These are phyloP conservation scores for Myotis daubentonii DNA, from an alignment of 2,797 vertebrate species.

Conservation along the genomic window DNA sequence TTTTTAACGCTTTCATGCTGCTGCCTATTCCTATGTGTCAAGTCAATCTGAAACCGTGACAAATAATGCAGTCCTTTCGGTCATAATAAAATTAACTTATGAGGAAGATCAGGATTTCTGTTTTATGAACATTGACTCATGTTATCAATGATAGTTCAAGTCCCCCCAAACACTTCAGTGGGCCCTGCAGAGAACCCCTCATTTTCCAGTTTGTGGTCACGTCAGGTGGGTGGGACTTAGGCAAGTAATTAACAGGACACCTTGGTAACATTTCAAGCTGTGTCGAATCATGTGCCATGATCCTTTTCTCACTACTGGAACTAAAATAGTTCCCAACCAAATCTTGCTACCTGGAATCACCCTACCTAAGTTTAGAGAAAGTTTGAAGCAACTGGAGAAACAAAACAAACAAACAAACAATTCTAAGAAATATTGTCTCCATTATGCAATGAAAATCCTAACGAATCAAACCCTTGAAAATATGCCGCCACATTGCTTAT, in stretches of 20 bases:
- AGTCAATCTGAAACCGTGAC: constrained; percentile 45
- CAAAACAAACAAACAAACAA: not conserved
- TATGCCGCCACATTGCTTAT: not conserved
- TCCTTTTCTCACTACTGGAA: not conserved
- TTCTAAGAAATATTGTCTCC: not conserved
- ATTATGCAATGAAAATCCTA: not conserved
- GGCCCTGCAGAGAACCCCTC: not conserved
- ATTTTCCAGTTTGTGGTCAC: not conserved
- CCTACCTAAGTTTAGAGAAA: not conserved
- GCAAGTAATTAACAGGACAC: constrained; percentile 46
- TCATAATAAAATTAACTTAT: constrained; percentile 3
- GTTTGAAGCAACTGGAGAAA: not conserved
- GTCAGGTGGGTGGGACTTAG: not conserved
- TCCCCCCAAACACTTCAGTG: not conserved
- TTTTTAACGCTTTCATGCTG: constrained; percentile 7
- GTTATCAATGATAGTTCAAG: not conserved
- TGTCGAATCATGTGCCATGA: not conserved
- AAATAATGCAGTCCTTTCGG: not conserved
- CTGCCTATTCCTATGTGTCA: constrained; percentile 41
- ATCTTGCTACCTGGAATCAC: constrained; percentile 14
- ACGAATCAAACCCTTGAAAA: constrained; percentile 41
- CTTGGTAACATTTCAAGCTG: not conserved
- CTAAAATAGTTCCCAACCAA: not conserved
- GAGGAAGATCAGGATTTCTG: not conserved
- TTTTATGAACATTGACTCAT: not conserved